Base-by-base conservation (phyloP, 2,797 vertebrate genomes). In the Diplodus sargus region DNA sequence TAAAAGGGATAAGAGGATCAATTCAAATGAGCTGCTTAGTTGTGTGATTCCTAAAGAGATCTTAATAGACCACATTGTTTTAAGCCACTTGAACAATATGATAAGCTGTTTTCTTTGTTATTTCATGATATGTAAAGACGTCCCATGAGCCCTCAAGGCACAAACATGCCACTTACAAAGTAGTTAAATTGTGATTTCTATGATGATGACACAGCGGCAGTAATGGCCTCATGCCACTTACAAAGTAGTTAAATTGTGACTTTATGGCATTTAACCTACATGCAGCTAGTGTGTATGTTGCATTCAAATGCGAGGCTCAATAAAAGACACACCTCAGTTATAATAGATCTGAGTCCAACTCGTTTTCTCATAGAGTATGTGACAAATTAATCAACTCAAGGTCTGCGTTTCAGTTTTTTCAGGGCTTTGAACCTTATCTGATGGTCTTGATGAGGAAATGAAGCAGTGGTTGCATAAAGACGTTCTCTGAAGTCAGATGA, bases 11-110 rank as follows among this genome's bases (percentile, higher is more conserved):
- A 82, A 84, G 51, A 49, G 48, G 71, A 81, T 81, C 65, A 79
- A 74, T 63, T 78, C 34, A 67, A 85, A 86, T 60, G 54, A 78
- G 59, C 60, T 51, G 57, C 59, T 83, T 42, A 65, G 76, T 74
- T 81, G 87, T 65, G 73, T 13, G 57, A 88, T 87, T 83, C 83
- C 62, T 83, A 42, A 71, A 78, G 83, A 84, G 83, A 80, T 69
- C 79, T 77, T 79, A 74, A 81, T 81, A 62, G 64, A 58, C 65
- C 51, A 14, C 57, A 49, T 28, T 62, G 28, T 72, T 70, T 58
- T 67, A 76, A 85, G 23, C 28, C 69, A 39, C 58, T 83, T 77
- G 5, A 30, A 61, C 49, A 60, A 70, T 73, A 80, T 83, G 61
- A 61, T 67, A 59, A 86, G 51, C 30, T 20, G 70, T 59, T 82